Conservation (phyloP, 2,113 vertebrate genomes). For the Heterocephalus glaber region DNA sequence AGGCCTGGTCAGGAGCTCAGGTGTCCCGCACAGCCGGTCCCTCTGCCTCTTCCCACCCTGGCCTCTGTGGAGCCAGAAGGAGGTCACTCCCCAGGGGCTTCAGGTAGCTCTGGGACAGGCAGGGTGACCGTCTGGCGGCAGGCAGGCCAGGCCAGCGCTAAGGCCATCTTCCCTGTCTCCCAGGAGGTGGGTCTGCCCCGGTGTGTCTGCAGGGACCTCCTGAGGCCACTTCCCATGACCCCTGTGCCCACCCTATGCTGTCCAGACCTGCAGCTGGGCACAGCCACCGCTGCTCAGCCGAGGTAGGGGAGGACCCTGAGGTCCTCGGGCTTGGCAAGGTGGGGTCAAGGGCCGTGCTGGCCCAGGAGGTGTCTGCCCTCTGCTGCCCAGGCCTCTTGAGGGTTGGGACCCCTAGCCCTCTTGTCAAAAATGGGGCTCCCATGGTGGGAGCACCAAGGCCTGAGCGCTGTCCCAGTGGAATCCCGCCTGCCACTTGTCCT, state of each 20-base stretch:
- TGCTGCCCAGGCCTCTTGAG: background rate
- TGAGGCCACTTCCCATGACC: conserved; percentile 31
- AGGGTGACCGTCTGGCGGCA: background rate
- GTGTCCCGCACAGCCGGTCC: conserved; percentile 71
- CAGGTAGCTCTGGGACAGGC: background rate
- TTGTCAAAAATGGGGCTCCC: background rate
- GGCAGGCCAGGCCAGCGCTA: background rate
- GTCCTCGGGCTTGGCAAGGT: background rate
- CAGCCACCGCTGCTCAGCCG: background rate
- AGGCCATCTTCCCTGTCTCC: background rate
- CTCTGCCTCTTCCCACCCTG: background rate
- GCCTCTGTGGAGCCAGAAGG: background rate
- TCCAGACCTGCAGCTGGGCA: background rate
- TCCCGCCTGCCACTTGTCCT: background rate
- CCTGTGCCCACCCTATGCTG: background rate
- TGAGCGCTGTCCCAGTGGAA: rapidly evolving
- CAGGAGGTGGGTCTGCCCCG: background rate
- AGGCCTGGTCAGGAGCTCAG: conserved; percentile 71
- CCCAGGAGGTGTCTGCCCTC: background rate
- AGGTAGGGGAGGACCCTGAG: background rate
- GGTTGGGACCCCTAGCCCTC: background rate
- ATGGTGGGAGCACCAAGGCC: rapidly evolving
- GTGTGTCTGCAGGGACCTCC: background rate
- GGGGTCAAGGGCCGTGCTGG: background rate
- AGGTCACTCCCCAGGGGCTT: conserved; percentile 51